These are phyloP conservation scores for Kuschelorhynchus macadamiae DNA, from an alignment of 2,888 invertebrate species.

Conservation along the genomic window DNA sequence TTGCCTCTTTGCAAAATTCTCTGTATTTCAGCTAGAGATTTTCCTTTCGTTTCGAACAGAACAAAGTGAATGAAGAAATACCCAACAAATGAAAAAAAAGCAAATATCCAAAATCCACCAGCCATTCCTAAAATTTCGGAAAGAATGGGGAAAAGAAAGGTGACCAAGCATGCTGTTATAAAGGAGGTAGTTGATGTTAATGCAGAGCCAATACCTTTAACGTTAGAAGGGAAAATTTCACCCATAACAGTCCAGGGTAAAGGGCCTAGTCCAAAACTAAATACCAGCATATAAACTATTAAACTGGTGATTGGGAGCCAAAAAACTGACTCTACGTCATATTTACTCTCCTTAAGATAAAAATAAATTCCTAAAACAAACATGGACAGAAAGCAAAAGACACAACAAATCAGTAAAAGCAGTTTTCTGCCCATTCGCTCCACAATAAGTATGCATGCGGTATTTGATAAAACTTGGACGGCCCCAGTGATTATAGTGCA, in stretches of 20 bases:
- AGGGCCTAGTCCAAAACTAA: constrained; percentile 80
- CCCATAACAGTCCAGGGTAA: constrained; percentile 76
- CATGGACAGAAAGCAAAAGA: constrained; percentile 73
- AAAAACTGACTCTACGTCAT: constrained; percentile 47
- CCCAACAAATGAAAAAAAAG: constrained; percentile 58
- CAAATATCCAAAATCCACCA: constrained; percentile 82
- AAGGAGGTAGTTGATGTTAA: constrained; percentile 84
- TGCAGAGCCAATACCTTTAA: constrained; percentile 69
- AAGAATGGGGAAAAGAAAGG: constrained; percentile 78
- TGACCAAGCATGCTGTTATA: constrained; percentile 81
- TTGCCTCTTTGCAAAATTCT: constrained; percentile 57
- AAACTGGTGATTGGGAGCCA: constrained; percentile 65
- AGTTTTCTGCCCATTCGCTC: constrained; percentile 43
- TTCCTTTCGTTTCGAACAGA: constrained; percentile 84
- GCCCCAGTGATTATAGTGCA: constrained; percentile 45
- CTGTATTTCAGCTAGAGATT: constrained; percentile 88
- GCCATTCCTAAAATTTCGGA: constrained; percentile 74
- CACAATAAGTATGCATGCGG: constrained; percentile 42
- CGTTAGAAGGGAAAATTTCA: constrained; percentile 83
- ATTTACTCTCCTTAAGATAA: constrained; percentile 69
- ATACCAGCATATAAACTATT: constrained; percentile 80
- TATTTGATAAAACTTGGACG: constrained; percentile 45
- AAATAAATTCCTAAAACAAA: constrained; percentile 76
- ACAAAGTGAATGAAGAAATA: constrained; percentile 54
- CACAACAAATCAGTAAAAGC: constrained; percentile 38